Evolutionary conservation across 2,113 vertebrate species (phyloP), one percentile per base, ranked within the genome.

Genomic region (Orthonyx spaldingii): DNA sequence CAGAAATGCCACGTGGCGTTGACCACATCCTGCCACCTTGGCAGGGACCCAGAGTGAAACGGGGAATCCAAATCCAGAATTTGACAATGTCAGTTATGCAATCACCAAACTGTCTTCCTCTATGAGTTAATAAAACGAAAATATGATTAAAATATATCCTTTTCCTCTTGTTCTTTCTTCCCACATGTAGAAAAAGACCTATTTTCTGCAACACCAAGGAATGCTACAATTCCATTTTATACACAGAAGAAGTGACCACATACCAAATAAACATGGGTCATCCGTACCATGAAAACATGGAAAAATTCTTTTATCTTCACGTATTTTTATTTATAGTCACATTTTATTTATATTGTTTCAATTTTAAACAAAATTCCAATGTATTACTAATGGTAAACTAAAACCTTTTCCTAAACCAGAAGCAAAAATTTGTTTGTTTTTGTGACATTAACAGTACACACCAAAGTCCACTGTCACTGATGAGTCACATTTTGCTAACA

Each of bases 311-410:
- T 64, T 87, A 84, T 81, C 71, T 95, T 95, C 91, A 97, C 2
- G 15, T 66, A 86, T 82, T 95, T 82, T 96, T 95, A 96, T 97
- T 97, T 97, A 91, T 80, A 94, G n/a, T n/a, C n/a, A n/a, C 61
- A 78, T 95, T 82, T 96, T 95, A 96, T 97, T 97, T 97, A 91
- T 80, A 94, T 76, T 90, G 82, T 84, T 96, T 93, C 75, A 72
- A 88, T 96, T 97, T 91, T 96, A 97, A 97, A 97, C 97, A 97
- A 68, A 94, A 97, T 97, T 97, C 97, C 97, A 68, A 42, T 9
- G 93, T 61, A 74, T 97, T 97, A 92, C 60, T 92, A 93, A 94
- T 2, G 61, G 91, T 97, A 97, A 97, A 95, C 81, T 77, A 93
- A 97, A 97, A 84, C 93, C 80, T 85, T 96, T 94, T 94, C 55